Evolutionary conservation across 2,888 invertebrate genomes (phyloP), one percentile per base, ranked within the genome.

Genomic region (Tanypteryx hageni): DNA sequence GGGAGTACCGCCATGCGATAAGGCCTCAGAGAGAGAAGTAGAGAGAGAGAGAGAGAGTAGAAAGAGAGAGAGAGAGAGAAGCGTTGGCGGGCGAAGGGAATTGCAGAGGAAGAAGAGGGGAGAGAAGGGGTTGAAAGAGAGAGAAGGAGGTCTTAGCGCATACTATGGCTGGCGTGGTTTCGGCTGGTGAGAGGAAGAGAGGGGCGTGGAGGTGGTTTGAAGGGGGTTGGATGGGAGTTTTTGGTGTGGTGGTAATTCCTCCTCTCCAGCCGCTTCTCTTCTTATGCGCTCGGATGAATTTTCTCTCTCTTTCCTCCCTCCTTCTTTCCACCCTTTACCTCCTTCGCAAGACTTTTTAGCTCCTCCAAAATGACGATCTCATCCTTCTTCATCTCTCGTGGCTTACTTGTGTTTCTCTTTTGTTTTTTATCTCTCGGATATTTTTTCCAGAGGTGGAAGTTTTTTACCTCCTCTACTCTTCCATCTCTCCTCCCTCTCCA

Each of bases 261-360:
- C 83, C 83, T 83, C 83, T 31, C 83, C 83, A 31, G 57, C 56
- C 56, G 16, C 57, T 83, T 57, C 83, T 83, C 56, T 89, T 61
- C 89, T 89, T 89, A 64, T 68, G 64, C 68, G 89, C 89, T 27
- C 64, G 64, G 64, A 89, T 89, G 89, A 89, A 89, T 89, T 89
- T 56, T 64, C 89, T 18, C 89, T 61, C 89, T 64, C 18, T 31
- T 44, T n/a, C 44, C 83, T 18, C 8, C 18, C 4, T 18, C 83
- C 57, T 56, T 16, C n/a, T 56, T 56, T 76, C 4, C n/a, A n/a
- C n/a, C n/a, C n/a, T n/a, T n/a, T n/a, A n/a, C n/a, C n/a, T n/a
- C 76, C 27, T 76, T 7, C 83, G 14, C 31, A 11, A 61, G 59
- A 27, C 59, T 89, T 89, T 86, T 86, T 86, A 59, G 61, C 86